These are phyloP conservation scores for Scalopus aquaticus DNA, from an alignment of 2,113 vertebrate species.

Conservation along the genomic window DNA sequence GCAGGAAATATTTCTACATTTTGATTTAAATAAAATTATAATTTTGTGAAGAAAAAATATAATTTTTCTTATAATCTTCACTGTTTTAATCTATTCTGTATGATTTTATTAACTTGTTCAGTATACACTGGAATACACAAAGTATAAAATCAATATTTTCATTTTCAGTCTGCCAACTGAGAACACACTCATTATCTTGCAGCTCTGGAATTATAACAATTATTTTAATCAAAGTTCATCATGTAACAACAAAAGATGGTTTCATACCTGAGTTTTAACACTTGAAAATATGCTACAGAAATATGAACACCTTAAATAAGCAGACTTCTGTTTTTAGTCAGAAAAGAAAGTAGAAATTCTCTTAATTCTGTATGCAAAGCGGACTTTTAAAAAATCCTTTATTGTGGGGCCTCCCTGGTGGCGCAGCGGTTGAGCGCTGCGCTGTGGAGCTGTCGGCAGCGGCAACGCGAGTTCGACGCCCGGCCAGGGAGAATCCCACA, in stretches of 20 bases:
- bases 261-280: not conserved
- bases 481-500: too few relatives aligned
- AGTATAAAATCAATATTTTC: not conserved
- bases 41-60: not conserved
- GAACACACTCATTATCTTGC: not conserved
- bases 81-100: not conserved
- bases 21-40: not conserved
- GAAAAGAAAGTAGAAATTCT: not conserved
- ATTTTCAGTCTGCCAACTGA: not conserved
- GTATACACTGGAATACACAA: not conserved
- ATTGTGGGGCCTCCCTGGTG: too few relatives aligned
- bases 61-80: not conserved
- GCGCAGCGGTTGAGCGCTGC: too few relatives aligned
- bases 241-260: not conserved
- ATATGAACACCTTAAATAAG: not conserved
- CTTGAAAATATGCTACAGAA: slow-evolving; percentile 3
- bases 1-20: slow-evolving; percentile 20
- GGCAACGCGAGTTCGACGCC: too few relatives aligned
- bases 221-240: slow-evolving; percentile 45
- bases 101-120: not conserved
- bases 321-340: slow-evolving; percentile 7
- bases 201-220: not conserved
- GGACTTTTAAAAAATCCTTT: not conserved
- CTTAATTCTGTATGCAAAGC: not conserved
- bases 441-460: too few relatives aligned